Base-by-base conservation (phyloP, 2,888 invertebrate species). In the Stenoptilia bipunctidactyla region DNA sequence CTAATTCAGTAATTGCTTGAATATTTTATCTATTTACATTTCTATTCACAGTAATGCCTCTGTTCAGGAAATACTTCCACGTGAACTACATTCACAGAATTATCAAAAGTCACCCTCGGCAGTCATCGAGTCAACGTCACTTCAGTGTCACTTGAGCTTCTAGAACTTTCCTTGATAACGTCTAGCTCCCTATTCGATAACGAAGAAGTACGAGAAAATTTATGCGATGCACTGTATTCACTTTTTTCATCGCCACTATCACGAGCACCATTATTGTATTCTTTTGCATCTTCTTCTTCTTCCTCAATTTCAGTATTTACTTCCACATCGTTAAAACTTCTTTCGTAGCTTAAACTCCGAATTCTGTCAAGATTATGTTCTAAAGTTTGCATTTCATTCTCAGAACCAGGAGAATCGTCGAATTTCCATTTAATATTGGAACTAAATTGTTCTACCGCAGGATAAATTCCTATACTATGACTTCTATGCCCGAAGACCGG, bases 401-500 rank as follows among this genome's bases (percentile, higher is more conserved):
- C 71, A 33, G 52, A 53, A 44, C 66, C 72, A 1, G 64, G 61
- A 0, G 73, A 66, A 38, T 80, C 83, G 40, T 82, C 79, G 44
- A 84, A 84, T 46, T 74, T 79, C 85, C 85, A 85, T 49, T 80
- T 79, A 39, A 84, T 73, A 47, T 75, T 82, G 15, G 83, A 74
- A 56, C 75, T 82, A 52, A 85, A 83, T 56, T 79, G 79, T 59
- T 83, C 85, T 15, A 80, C 59, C n/a, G 77, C 75, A 3, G 83
- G 79, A 52, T 80, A 83, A 54, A 82, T 66, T 36, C 79, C 70
- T 62, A 83, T 64, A 52, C 84, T 84, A 71, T 83, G 83, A 51
- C 84, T 85, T 71, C 83, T 82, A 55, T 83, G 83, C 68, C 84
- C 84, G 73, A 79, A 75, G 47, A 82, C 72, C 76, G 82, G 83